Evolutionary conservation across 2,113 vertebrate genomes (phyloP), one percentile per base, ranked within the genome.

Genomic region (Typhlomys cinereus): DNA sequence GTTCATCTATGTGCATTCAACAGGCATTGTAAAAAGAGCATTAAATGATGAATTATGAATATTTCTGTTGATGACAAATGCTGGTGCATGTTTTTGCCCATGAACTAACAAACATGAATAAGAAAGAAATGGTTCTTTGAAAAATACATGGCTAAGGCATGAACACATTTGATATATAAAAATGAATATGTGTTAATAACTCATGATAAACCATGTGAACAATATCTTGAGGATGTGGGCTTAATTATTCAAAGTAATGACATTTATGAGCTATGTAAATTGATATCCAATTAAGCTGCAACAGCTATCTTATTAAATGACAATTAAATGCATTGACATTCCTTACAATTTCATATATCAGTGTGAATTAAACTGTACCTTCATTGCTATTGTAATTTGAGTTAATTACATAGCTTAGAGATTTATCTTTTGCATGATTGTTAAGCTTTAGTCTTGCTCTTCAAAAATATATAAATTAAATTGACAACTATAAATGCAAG

Each of bases 321-420:
- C 95, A 98, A 97, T 98, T 98, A 98, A 97, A 85, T 93, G 34
- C 93, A 97, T 97, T 97, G 97, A 95, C 74, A 90, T 96, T 97
- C 96, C 85, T 96, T 88, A 96, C 14, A 95, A 94, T 96, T 98
- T 98, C 91, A 94, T 94, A 66, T 95, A 97, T 97, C 95, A 97
- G 88, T 96, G 95, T 95, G 83, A 97, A 98, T 97, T 96, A 97
- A 97, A 97, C 88, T 97, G 52, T 96, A 96, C 84, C 90, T 97
- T 98, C 97, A 96, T 94, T 97, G 92, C 85, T 87, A 97, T 95
- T 97, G 79, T 95, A 98, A 96, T 97, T 97, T 95, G 91, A 95
- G 82, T 97, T 97, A 98, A 97, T 97, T 98, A 92, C 74, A 89
- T 91, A 88, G 41, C 12, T 85, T 93, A 50, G 91, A 94, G 84